Evolutionary conservation across 2,888 invertebrate genomes (phyloP).

Genomic region (Apotomis turbidana): DNA sequence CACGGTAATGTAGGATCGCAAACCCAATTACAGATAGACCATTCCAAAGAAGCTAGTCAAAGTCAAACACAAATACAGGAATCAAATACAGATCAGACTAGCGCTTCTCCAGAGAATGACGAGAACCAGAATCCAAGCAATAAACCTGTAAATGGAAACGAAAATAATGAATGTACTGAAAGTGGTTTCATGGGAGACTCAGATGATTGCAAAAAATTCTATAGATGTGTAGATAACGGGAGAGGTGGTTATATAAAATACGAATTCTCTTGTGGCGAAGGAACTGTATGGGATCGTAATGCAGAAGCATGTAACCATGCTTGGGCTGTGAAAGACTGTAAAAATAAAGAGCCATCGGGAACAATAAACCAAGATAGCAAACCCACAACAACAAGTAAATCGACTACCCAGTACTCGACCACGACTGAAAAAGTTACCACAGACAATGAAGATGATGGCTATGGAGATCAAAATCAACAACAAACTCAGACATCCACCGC

Average conservation of each 20-base stretch:
- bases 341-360: conserved; percentile 48
- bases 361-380: conserved; percentile 32
- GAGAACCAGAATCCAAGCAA: conserved; percentile 39
- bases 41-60: conserved; percentile 61
- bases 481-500: conserved; percentile 34
- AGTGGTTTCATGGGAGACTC: conserved; percentile 85
- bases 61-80: conserved; percentile 56
- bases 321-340: conserved; percentile 73
- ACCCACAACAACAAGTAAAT: conserved; percentile 42
- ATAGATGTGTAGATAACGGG: conserved; percentile 84
- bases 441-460: conserved; percentile 44
- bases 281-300: conserved; percentile 84
- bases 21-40: conserved; percentile 64
- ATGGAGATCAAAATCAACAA: conserved; percentile 45
- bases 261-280: conserved; percentile 83
- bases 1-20: conserved; percentile 58
- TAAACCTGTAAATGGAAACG: conserved; percentile 26
- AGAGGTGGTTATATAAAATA: conserved; percentile 73
- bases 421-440: conserved; percentile 44
- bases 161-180: conserved; percentile 52
- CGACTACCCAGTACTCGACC: conserved; percentile 35
- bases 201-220: conserved; percentile 86
- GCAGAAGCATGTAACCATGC: conserved; percentile 84
- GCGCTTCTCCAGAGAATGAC: conserved; percentile 43
- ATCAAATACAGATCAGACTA: conserved; percentile 47